phyloP scores from a whole-genome alignment of 1,140 invertebrate genomes.

The Zelostemma sp. region DNA sequence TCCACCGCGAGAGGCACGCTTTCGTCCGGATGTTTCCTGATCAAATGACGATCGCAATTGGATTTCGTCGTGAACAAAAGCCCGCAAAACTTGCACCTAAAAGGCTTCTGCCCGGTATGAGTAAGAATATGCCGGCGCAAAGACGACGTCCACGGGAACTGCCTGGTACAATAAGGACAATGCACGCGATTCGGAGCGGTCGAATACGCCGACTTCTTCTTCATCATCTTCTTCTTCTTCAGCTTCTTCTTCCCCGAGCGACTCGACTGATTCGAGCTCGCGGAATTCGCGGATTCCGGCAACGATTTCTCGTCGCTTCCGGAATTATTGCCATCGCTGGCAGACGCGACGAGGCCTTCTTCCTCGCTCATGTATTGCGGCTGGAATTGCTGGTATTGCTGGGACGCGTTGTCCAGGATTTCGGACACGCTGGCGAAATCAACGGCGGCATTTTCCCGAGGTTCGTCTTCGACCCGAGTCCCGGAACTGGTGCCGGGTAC shows the following conservation, averaged over 20 bases:
- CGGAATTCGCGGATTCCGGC: slow-evolving; percentile 65
- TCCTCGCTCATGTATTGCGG: slow-evolving; percentile 76
- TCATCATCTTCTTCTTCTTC: slow-evolving; percentile 68
- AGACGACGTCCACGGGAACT: slow-evolving; percentile 97
- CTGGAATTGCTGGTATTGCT: slow-evolving; percentile 78
- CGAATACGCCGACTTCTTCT: slow-evolving; percentile 96
- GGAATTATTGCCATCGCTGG: slow-evolving; percentile 84
- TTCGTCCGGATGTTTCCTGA: slow-evolving; percentile 83
- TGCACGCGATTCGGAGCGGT: slow-evolving; percentile 92
- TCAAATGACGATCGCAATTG: slow-evolving; percentile 94
- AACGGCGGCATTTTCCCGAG: slow-evolving; percentile 58
- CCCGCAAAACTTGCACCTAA: slow-evolving; percentile 92
- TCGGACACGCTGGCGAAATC: slow-evolving; percentile 84
- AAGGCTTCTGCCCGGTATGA: slow-evolving; percentile 96
- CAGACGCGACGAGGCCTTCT: slow-evolving; percentile 80
- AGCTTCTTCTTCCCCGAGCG: slow-evolving; percentile 40
- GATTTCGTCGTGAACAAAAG: slow-evolving; percentile 96
- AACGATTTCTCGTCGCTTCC: slow-evolving; percentile 80
- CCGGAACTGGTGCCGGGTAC: slow-evolving; percentile 41
- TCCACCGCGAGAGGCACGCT: slow-evolving; percentile 45
- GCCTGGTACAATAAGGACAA: slow-evolving; percentile 91
- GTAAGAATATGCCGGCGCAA: slow-evolving; percentile 92
- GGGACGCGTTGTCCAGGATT: slow-evolving; percentile 83
- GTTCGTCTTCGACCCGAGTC: slow-evolving; percentile 40
- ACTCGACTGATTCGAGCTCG: slow-evolving; percentile 51